Evolutionary conservation across 1,140 invertebrate species (phyloP).

Genomic region (Dendrolimus punctatus): DNA sequence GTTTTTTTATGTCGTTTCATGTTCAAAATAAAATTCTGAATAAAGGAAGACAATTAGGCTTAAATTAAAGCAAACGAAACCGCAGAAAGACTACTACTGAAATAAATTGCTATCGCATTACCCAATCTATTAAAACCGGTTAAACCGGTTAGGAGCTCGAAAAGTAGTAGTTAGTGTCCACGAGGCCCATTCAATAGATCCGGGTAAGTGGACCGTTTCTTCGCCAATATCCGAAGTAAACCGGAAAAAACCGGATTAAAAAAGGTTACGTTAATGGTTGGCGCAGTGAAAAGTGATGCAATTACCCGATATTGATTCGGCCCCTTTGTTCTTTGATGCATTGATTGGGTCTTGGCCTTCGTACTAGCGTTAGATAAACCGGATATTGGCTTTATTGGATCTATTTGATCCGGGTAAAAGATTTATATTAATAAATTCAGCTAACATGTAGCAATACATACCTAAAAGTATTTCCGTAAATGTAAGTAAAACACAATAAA

Average conservation of each 20-base stretch:
- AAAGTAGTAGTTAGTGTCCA: conserved; percentile 52
- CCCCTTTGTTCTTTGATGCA: conserved; percentile 38
- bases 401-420: too few relatives aligned
- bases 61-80: too few relatives aligned
- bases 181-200: conserved; percentile 49
- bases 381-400: too few relatives aligned
- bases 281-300: conserved; percentile 52
- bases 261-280: conserved; percentile 50
- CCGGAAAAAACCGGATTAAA: conserved; percentile 55
- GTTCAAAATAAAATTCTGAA: too few relatives aligned
- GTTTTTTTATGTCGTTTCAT: too few relatives aligned
- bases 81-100: conserved; percentile 1
- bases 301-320: conserved; percentile 52
- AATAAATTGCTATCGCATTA: conserved; percentile 27
- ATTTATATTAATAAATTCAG: too few relatives aligned
- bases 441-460: too few relatives aligned
- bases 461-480: too few relatives aligned
- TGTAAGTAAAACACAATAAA: too few relatives aligned
- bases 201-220: conserved; percentile 53
- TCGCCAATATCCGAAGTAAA: conserved; percentile 48
- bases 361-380: neutral
- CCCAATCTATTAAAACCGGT: conserved; percentile 31
- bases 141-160: conserved; percentile 31
- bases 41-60: too few relatives aligned
- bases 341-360: conserved; percentile 9